Conservation (phyloP, 92 coral and sea anemone species). For the Nematostella vectensis region DNA sequence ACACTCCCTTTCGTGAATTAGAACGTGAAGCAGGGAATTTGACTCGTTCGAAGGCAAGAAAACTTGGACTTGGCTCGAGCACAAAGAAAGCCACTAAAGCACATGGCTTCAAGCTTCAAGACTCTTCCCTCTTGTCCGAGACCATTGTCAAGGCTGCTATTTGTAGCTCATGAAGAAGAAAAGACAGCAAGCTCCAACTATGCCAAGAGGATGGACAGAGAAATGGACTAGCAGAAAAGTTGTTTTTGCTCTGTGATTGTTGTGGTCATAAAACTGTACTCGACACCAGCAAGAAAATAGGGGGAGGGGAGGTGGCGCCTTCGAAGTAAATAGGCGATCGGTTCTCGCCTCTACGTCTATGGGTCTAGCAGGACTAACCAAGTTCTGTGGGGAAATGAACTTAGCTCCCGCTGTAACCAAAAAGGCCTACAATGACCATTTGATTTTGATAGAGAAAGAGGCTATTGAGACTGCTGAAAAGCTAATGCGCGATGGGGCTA, state of each 20-base stretch:
- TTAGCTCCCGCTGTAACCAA: constrained; percentile 29
- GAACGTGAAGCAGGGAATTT: constrained; percentile 13
- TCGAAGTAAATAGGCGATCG: constrained; percentile 52
- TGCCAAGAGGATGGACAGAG: constrained; percentile 32
- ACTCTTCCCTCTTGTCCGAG: constrained; percentile 29
- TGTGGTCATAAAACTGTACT: constrained; percentile 30
- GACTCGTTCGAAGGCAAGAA: constrained; percentile 22
- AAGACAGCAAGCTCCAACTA: constrained; percentile 26
- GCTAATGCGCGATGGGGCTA: constrained; percentile 18
- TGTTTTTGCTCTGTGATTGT: constrained; percentile 32
- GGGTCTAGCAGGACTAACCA: constrained; percentile 39
- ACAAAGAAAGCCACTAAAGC: constrained; percentile 19
- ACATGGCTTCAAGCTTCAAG: constrained; percentile 44
- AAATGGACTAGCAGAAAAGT: constrained; percentile 44
- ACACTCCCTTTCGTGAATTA: constrained; percentile 34
- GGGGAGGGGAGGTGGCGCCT: constrained; percentile 47
- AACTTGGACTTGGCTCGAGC: constrained; percentile 6
- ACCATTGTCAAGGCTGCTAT: constrained; percentile 32
- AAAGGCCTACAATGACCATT: constrained; percentile 18
- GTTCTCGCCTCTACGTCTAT: constrained; percentile 30
- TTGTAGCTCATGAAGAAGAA: constrained; percentile 41
- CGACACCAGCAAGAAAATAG: constrained; percentile 34
- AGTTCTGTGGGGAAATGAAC: constrained; percentile 44
- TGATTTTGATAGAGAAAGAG: constrained; percentile 18
- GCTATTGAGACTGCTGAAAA: constrained; percentile 12